phyloP scores from a whole-genome alignment of 2,113 vertebrate genomes.

The Amia ocellicauda region DNA sequence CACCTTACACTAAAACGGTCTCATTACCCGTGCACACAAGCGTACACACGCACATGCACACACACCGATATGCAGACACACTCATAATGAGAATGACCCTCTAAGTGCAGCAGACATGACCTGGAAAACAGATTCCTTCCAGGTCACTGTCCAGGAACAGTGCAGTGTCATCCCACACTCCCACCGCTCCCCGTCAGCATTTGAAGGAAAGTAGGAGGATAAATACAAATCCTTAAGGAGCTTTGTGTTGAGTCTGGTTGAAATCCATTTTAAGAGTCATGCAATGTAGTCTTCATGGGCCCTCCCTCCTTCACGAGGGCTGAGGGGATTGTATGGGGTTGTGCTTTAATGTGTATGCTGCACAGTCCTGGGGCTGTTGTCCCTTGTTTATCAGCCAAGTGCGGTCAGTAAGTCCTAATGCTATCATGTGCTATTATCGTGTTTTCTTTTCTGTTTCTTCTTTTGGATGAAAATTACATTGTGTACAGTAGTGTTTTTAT shows the following conservation, averaged over 20 bases:
- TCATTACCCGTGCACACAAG: too few species aligned
- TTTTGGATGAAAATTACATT: too few species aligned
- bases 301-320: not conserved
- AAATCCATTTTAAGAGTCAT: not conserved
- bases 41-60: not conserved
- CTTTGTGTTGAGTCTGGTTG: not conserved
- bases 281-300: not conserved
- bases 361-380: too few species aligned
- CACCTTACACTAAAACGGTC: too few species aligned
- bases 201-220: not conserved
- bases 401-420: too few species aligned
- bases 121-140: constrained; percentile 38
- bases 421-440: too few species aligned
- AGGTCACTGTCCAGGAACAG: constrained; percentile 34
- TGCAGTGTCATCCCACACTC: not conserved
- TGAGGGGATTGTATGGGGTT: not conserved
- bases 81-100: constrained; percentile 27
- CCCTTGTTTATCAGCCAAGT: too few species aligned
- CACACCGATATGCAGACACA: constrained; percentile 15
- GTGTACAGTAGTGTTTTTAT: too few species aligned
- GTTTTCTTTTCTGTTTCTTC: too few species aligned
- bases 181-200: constrained; percentile 8
- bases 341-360: too few species aligned
- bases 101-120: constrained; percentile 23
- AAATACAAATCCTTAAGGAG: not conserved